Evolutionary conservation across 2,797 vertebrate genomes (phyloP).

Genomic region (Poliocrania exsul): DNA sequence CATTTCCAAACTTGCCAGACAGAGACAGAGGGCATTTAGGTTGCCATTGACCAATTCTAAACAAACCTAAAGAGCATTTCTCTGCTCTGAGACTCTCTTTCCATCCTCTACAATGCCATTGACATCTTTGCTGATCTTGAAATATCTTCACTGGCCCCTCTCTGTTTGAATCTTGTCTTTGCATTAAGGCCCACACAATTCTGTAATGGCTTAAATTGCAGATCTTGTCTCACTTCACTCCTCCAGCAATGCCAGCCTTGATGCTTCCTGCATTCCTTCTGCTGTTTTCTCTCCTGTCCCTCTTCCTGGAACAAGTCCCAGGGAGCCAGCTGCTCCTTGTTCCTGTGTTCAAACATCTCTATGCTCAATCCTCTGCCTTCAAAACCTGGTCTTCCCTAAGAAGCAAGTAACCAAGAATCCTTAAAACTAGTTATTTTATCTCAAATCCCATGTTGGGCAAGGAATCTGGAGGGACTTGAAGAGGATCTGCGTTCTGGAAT

Average conservation of each 20-base stretch:
- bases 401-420: not conserved
- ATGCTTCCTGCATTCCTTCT: slow-evolving; percentile 47
- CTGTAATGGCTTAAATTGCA: not conserved
- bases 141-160: not conserved
- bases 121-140: not conserved
- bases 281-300: slow-evolving; percentile 42
- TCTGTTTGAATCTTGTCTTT: not conserved
- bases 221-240: slow-evolving; percentile 2
- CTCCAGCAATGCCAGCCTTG: slow-evolving; percentile 27
- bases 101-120: not conserved
- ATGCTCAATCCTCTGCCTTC: slow-evolving; percentile 20
- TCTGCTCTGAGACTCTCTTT: not conserved
- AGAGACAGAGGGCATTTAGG: not conserved
- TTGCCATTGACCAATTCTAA: not conserved
- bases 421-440: not conserved
- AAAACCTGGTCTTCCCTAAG: not conserved
- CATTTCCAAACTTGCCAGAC: not conserved
- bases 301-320: slow-evolving; percentile 43
- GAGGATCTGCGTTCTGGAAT: not conserved
- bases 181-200: not conserved
- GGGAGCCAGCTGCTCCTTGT: slow-evolving; percentile 8
- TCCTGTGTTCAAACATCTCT: slow-evolving; percentile 48
- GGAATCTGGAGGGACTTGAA: not conserved
- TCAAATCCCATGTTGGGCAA: not conserved
- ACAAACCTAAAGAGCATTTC: not conserved